phyloP scores from a whole-genome alignment of 2,113 vertebrate species.

The Crotalus helleri region DNA sequence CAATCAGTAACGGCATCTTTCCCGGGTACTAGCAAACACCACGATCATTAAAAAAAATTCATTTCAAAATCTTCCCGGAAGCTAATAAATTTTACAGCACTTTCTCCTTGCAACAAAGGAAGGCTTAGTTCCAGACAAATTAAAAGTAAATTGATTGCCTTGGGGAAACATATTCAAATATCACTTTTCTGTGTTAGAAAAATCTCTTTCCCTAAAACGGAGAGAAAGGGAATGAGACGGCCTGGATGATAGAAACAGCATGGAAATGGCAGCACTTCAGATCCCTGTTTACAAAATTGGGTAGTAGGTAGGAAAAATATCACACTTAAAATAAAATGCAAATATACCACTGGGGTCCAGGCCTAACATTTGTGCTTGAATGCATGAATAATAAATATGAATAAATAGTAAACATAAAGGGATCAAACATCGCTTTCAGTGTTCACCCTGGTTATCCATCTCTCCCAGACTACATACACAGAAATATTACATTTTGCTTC shows the following conservation, averaged over 20 bases:
- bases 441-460: constrained; percentile 67
- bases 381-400: constrained; percentile 76
- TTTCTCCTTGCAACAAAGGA: constrained; percentile 75
- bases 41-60: constrained; percentile 67
- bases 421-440: constrained; percentile 66
- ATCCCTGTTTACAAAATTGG: constrained; percentile 66
- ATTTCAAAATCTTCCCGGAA: constrained; percentile 77
- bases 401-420: constrained; percentile 73
- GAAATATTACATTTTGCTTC: constrained; percentile 53
- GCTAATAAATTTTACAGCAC: constrained; percentile 75
- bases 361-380: constrained; percentile 71
- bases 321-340: constrained; percentile 73
- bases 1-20: constrained; percentile 60
- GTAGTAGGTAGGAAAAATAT: background rate
- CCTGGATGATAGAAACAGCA: constrained; percentile 39
- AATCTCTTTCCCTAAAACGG: constrained; percentile 69
- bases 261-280: constrained; percentile 64
- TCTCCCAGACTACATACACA: constrained; percentile 59
- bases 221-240: constrained; percentile 37
- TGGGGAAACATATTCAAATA: constrained; percentile 76
- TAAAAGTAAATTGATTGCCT: constrained; percentile 82
- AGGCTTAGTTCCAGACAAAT: constrained; percentile 80
- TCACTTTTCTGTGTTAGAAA: constrained; percentile 72
- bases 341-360: constrained; percentile 66
- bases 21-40: constrained; percentile 69